Evolutionary conservation across 2,113 vertebrate genomes (phyloP), one percentile per base, ranked within the genome.

Genomic region (Gallinago undulata): DNA sequence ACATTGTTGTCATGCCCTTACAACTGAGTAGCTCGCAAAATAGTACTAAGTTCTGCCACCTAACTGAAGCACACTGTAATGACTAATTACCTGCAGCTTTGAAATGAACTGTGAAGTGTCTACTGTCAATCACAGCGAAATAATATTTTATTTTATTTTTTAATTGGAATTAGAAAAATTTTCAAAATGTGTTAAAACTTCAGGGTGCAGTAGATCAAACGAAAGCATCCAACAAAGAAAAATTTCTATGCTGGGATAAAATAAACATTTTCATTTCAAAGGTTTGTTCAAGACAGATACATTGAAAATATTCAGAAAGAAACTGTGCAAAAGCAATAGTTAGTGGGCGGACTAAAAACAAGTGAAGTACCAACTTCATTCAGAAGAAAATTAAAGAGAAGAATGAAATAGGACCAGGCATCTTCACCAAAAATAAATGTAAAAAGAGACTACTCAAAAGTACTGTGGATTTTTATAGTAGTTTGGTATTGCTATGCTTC

Each of bases 141-240:
- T 86, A 66, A 41, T 41, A 13, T 53, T 94, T 80, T 37, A 9
- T 39, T 8, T 53, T 28, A 56, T 28, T 53, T 45, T 62, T 90
- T 50, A 81, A 75, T 9, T 51, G 15, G 56, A 95, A 90, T 60
- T 84, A 62, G 84, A 95, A 96, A 83, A 91, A 86, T 95, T 86
- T 90, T 97, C 83, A 95, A 96, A 97, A 95, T 10, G 47, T 48
- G 12, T 90, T 95, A 95, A 93, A 93, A 94, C 72, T 91, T 94
- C 53, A 76, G 84, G 75, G 31, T 79, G 79, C 15, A 56, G 68
- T 21, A 90, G 97, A 47, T 90, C 91, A 94, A 93, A 88, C 66
- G 73, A 93, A 92, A 86, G 64, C 53, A 94, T 84, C 89, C 96
- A 93, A 57, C 60, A 70, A 90, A 90, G 89, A 94, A 74, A 73